A percentile compares a stretch with the other conserved stretches of the same genome.
Evolutionary conservation across 2,797 vertebrate genomes (phyloP).

Genomic region (Aldrovandia affinis): DNA sequence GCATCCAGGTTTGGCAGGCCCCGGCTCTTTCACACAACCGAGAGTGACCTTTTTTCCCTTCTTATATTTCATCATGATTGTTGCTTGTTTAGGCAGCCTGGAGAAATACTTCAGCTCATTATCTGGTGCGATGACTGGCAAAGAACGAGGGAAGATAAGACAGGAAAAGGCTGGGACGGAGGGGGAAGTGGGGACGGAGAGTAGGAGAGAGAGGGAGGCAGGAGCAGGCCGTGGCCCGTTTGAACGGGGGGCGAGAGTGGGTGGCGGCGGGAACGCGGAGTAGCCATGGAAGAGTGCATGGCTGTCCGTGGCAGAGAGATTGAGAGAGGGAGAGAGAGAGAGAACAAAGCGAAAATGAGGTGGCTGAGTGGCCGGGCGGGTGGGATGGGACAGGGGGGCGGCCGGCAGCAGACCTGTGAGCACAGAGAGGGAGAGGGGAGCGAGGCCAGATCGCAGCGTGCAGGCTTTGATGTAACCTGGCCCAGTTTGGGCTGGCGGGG

Average conservation of each 20-base stretch:
- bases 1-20: neutral
- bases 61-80: neutral
- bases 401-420: slow-evolving; percentile 36
- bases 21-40: neutral
- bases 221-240: neutral
- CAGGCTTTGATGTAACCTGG: slow-evolving; percentile 69
- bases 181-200: neutral
- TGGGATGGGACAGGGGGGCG: neutral
- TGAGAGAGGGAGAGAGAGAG: neutral
- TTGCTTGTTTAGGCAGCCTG: neutral
- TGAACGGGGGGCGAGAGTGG: slow-evolving; percentile 33
- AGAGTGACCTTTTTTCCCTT: neutral
- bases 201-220: neutral
- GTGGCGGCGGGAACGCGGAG: neutral
- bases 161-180: neutral
- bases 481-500: slow-evolving; percentile 50
- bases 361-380: no score
- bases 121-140: neutral
- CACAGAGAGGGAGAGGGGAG: neutral
- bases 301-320: slow-evolving; percentile 38
- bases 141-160: neutral
- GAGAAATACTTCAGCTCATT: neutral
- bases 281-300: neutral
- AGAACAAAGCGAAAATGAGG: no score
- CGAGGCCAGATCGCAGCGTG: neutral